Evolutionary conservation across 2,888 invertebrate genomes (phyloP).

Genomic region (Drosophila subquinaria): DNA sequence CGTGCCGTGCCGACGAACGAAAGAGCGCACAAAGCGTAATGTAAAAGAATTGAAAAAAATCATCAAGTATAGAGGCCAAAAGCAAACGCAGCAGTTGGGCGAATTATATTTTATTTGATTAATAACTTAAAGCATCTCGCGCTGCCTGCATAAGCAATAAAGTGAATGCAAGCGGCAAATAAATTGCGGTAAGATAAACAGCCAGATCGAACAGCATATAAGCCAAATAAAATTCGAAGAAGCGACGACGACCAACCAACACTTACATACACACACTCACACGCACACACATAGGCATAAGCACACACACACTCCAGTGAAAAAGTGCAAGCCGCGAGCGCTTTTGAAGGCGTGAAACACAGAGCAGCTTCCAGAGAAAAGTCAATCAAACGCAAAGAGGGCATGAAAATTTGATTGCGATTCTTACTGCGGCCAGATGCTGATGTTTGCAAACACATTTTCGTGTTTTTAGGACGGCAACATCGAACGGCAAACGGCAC

Average conservation of each 20-base stretch:
- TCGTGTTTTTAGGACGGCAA: slow-evolving; percentile 63
- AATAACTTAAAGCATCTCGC: slow-evolving; percentile 39
- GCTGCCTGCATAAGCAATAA: slow-evolving; percentile 41
- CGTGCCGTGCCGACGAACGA: slow-evolving; percentile 74
- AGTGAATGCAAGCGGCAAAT: slow-evolving; percentile 60
- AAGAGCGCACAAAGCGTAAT: slow-evolving; percentile 78
- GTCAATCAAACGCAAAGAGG: slow-evolving; percentile 27
- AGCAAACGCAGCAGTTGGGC: slow-evolving; percentile 71
- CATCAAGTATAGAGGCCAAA: slow-evolving; percentile 83
- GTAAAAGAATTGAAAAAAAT: slow-evolving; percentile 78
- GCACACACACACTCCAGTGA: slow-evolving; percentile 57
- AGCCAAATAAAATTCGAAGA: slow-evolving; percentile 58
- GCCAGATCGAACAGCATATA: slow-evolving; percentile 52
- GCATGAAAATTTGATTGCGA: slow-evolving; percentile 63
- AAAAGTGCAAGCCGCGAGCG: slow-evolving; percentile 73
- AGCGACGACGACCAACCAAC: slow-evolving; percentile 62
- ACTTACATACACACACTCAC: slow-evolving; percentile 39
- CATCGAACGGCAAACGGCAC: slow-evolving; percentile 46
- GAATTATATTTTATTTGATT: slow-evolving; percentile 61
- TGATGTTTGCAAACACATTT: slow-evolving; percentile 60
- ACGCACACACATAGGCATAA: slow-evolving; percentile 32
- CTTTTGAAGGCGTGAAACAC: slow-evolving; percentile 58
- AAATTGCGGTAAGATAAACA: slow-evolving; percentile 67
- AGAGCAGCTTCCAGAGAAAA: slow-evolving; percentile 49
- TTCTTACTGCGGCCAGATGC: slow-evolving; percentile 44